Percentiles rank a stretch among this genome's conserved stretches.
phyloP scores from a whole-genome alignment of 2,113 vertebrate species.

The Agapornis roseicollis region DNA sequence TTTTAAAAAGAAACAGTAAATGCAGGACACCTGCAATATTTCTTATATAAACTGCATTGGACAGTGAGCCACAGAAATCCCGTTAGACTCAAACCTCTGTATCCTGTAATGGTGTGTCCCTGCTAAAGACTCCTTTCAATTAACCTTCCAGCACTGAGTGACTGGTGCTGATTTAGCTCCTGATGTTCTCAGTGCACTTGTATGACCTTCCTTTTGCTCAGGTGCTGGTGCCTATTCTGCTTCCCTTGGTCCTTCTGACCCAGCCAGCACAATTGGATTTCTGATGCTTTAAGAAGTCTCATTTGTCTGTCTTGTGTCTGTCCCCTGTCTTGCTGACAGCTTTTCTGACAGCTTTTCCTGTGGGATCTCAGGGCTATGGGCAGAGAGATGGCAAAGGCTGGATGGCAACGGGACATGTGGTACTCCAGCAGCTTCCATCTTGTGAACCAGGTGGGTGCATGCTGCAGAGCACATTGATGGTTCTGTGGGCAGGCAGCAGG shows the following conservation, averaged over 20 bases:
- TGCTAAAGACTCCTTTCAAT: background rate
- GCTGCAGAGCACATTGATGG: background rate
- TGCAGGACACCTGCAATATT: background rate
- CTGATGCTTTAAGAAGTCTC: background rate
- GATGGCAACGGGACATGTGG: background rate
- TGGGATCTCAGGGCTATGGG: background rate
- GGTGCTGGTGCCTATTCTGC: background rate
- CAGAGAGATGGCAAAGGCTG: background rate
- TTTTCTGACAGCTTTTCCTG: background rate
- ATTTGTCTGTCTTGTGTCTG: background rate
- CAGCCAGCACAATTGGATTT: background rate
- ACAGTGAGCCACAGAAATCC: background rate
- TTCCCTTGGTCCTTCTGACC: background rate
- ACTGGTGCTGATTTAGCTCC: background rate
- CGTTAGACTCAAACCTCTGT: background rate
- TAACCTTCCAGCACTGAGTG: background rate
- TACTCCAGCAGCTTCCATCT: background rate
- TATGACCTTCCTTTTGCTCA: background rate
- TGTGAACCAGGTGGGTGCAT: background rate
- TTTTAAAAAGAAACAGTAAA: background rate
- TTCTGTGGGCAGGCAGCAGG: background rate
- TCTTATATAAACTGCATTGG: background rate
- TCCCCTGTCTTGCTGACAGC: background rate
- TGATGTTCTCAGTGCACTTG: background rate
- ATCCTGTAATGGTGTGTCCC: background rate